Evolutionary conservation across 2,888 invertebrate species (phyloP).

Genomic region (Pteria penguin): DNA sequence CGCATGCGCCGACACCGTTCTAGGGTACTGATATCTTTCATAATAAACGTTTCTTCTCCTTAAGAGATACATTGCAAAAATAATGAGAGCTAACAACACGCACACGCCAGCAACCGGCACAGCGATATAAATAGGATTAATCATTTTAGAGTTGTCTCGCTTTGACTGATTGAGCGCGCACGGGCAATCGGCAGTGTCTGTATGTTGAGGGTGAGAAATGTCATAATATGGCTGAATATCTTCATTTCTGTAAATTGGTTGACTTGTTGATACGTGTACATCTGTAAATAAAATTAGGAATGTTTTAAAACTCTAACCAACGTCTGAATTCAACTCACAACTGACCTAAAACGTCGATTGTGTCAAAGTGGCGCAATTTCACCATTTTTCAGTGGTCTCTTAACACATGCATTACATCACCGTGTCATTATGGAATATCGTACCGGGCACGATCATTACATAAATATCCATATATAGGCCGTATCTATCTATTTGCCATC

Average conservation of each 20-base stretch:
- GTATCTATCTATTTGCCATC: too few relatives aligned
- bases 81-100: constrained; percentile 76
- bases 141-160: constrained; percentile 41
- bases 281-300: not conserved
- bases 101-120: constrained; percentile 79
- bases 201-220: not conserved
- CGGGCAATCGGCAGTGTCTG: constrained; percentile 23
- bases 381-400: too few relatives aligned
- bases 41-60: constrained; percentile 70
- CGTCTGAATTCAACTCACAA: too few relatives aligned
- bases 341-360: too few relatives aligned
- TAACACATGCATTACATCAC: too few relatives aligned
- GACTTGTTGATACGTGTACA: not conserved
- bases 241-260: not conserved
- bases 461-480: too few relatives aligned
- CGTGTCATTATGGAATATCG: too few relatives aligned
- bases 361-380: too few relatives aligned
- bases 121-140: constrained; percentile 79
- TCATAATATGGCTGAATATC: not conserved
- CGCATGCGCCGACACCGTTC: constrained; percentile 52
- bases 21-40: constrained; percentile 66
- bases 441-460: too few relatives aligned
- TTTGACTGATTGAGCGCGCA: constrained; percentile 17
- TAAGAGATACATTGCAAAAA: constrained; percentile 78
- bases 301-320: too few relatives aligned